phyloP scores from a whole-genome alignment of 2,113 vertebrate genomes.

The Pelecanus crispus region DNA sequence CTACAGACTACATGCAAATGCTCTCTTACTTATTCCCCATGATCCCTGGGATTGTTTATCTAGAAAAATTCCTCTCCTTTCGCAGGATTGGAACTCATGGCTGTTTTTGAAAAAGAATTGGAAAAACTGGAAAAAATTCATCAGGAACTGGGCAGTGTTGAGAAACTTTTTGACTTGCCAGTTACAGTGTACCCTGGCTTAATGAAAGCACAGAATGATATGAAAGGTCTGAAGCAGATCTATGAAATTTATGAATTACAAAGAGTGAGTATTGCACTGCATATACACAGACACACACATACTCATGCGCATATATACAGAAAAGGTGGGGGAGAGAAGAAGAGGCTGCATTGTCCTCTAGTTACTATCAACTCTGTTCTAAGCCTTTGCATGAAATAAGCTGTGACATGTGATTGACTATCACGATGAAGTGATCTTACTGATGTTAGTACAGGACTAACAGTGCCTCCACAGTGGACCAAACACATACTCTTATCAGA shows the following conservation, averaged over 20 bases:
- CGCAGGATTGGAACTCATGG: constrained; percentile 80
- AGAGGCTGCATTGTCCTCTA: not conserved
- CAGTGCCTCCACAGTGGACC: not conserved
- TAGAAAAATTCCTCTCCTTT: not conserved
- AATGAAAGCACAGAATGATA: constrained; percentile 81
- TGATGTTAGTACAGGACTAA: not conserved
- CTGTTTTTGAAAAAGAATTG: constrained; percentile 78
- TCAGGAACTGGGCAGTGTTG: constrained; percentile 79
- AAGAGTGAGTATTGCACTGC: constrained; percentile 61
- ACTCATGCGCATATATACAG: not conserved
- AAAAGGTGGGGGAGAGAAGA: not conserved
- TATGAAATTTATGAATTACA: constrained; percentile 83
- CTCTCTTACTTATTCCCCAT: not conserved
- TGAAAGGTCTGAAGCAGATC: constrained; percentile 78
- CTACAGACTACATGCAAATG: not conserved
- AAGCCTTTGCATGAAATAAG: not conserved
- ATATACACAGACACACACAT: rapidly evolving
- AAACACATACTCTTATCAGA: not conserved
- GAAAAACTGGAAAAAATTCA: constrained; percentile 68
- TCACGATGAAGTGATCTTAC: not conserved
- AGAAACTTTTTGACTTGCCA: constrained; percentile 88
- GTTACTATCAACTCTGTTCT: not conserved
- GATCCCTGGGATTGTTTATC: not conserved
- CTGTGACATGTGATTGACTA: not conserved
- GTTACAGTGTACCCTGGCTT: constrained; percentile 80